These are phyloP conservation scores for Macaca nemestrina DNA, from an alignment of 2,113 vertebrate species.

Conservation along the genomic window DNA sequence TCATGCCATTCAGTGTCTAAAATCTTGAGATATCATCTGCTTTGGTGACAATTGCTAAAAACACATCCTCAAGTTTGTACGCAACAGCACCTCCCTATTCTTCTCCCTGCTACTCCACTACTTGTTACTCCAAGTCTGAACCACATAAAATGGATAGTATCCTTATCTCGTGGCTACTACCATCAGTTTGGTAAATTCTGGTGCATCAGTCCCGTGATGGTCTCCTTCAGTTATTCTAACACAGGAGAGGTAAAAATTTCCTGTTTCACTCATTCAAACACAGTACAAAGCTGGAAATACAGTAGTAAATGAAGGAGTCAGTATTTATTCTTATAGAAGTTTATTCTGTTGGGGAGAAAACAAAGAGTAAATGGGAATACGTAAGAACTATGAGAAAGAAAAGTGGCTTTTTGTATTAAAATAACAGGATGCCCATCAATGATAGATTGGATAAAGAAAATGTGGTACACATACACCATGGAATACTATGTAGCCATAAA, in stretches of 20 bases:
- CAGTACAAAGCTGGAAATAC: neutral
- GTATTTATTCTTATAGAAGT: neutral
- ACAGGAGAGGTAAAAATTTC: neutral
- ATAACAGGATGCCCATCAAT: neutral
- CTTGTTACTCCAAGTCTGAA: neutral
- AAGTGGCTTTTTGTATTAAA: neutral
- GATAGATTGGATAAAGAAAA: too few relatives aligned
- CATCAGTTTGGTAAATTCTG: neutral
- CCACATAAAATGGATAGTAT: neutral
- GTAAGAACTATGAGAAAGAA: neutral
- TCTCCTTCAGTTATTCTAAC: neutral
- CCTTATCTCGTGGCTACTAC: neutral
- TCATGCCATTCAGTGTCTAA: neutral
- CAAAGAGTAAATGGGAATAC: neutral
- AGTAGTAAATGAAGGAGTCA: neutral
- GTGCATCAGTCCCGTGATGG: neutral
- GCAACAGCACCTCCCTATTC: neutral
- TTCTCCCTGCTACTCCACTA: neutral
- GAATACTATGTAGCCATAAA: too few relatives aligned
- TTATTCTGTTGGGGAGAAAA: neutral
- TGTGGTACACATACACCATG: too few relatives aligned
- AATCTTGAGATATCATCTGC: neutral
- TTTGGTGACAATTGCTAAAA: neutral
- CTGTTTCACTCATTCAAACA: neutral
- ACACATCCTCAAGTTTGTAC: neutral